These are phyloP conservation scores for Lytechinus pictus DNA, from an alignment of 35 echinoderm and acorn worm species.

Conservation along the genomic window DNA sequence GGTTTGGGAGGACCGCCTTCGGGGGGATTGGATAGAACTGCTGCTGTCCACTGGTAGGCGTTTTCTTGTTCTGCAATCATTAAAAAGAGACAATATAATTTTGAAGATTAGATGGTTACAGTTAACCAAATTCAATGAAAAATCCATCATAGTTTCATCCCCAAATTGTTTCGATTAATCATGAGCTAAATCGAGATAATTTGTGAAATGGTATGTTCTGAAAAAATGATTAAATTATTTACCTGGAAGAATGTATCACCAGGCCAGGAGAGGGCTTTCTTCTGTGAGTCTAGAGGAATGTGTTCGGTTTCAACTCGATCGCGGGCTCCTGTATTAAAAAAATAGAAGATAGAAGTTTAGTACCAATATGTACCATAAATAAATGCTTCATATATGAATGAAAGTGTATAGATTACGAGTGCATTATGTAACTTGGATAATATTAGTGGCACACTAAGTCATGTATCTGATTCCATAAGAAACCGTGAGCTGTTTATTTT, in stretches of 20 bases:
- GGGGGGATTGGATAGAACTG: slow-evolving; percentile 96
- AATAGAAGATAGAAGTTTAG: not conserved
- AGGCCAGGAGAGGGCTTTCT: slow-evolving; percentile 85
- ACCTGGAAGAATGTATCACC: slow-evolving; percentile 98
- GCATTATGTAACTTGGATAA: too few species aligned
- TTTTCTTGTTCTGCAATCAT: slow-evolving; percentile 77
- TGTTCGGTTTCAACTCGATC: slow-evolving; percentile 78
- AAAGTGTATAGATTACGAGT: too few species aligned
- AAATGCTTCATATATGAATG: too few species aligned
- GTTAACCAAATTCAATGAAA: not conserved
- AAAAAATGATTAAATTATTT: not conserved
- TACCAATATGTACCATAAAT: not conserved
- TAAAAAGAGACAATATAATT: not conserved
- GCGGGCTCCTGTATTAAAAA: slow-evolving; percentile 62
- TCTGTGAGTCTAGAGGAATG: slow-evolving; percentile 79
- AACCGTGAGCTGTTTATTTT: too few species aligned
- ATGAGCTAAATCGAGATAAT: not conserved
- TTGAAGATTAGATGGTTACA: not conserved
- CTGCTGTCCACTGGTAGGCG: slow-evolving; percentile 81
- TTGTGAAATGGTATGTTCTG: not conserved
- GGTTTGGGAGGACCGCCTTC: slow-evolving; percentile 91
- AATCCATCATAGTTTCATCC: not conserved
- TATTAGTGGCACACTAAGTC: too few species aligned
- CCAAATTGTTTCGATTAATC: not conserved
- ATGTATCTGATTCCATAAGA: too few species aligned